These are phyloP conservation scores for Telmatherina bonti DNA, from an alignment of 2,797 vertebrate species.

Conservation along the genomic window DNA sequence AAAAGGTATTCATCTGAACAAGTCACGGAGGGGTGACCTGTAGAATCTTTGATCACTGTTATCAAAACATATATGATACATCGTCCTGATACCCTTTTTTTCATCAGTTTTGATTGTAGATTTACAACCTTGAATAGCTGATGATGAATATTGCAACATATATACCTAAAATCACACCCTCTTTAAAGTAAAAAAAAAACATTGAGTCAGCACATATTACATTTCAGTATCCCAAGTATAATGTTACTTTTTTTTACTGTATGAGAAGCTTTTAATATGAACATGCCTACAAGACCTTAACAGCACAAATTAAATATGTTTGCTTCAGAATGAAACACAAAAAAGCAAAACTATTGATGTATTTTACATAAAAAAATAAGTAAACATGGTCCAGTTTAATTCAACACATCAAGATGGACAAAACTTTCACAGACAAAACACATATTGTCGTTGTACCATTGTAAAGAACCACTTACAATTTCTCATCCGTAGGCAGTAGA, in stretches of 20 bases:
- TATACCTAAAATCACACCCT: neutral
- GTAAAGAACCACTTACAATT: neutral
- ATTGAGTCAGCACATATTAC: neutral
- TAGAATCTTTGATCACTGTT: neutral
- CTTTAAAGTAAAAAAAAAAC: neutral
- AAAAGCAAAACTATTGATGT: neutral
- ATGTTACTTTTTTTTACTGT: neutral
- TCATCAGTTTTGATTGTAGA: neutral
- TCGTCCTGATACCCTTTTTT: neutral
- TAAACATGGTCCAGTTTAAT: neutral
- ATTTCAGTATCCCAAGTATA: neutral
- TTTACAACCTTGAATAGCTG: neutral
- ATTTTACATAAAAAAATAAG: neutral
- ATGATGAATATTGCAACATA: neutral
- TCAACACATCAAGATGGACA: neutral
- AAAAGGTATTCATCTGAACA: constrained; percentile 7
- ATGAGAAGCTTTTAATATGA: neutral
- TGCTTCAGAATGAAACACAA: neutral
- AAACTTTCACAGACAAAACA: neutral
- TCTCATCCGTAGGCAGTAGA: neutral
- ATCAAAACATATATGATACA: neutral
- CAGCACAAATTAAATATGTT: neutral
- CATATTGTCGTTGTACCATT: neutral
- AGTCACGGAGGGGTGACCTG: neutral
- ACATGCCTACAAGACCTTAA: neutral